phyloP scores from a whole-genome alignment of 2,113 vertebrate species.

The Balaenoptera acutorostrata region DNA sequence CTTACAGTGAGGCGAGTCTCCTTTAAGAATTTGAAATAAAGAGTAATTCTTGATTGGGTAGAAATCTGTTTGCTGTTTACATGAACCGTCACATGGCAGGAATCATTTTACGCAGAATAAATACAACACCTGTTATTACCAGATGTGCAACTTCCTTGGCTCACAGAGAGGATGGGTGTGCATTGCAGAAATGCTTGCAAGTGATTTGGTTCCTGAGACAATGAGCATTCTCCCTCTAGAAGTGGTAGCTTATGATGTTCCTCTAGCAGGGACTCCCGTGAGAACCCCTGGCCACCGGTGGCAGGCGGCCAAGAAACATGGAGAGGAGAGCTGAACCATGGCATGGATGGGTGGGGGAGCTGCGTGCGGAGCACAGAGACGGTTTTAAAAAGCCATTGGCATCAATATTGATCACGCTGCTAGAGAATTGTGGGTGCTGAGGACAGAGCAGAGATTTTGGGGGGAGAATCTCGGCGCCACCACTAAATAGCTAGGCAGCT shows the following conservation, averaged over 20 bases:
- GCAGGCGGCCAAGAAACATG: not conserved
- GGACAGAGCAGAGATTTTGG: not conserved
- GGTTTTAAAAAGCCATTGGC: not conserved
- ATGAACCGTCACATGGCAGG: not conserved
- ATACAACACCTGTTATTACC: not conserved
- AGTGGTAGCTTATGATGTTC: not conserved
- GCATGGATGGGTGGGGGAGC: not conserved
- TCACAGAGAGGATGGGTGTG: not conserved
- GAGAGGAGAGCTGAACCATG: not conserved
- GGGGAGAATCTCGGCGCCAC: not conserved
- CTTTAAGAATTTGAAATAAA: constrained; percentile 60
- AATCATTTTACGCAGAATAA: constrained; percentile 45
- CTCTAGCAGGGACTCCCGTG: not conserved
- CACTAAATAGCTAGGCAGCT: not conserved
- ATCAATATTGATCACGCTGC: not conserved
- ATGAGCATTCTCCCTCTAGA: not conserved
- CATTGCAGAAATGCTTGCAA: not conserved
- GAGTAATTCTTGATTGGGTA: constrained; percentile 1
- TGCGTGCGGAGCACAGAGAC: not conserved
- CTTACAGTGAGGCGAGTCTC: not conserved
- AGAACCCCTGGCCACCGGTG: not conserved
- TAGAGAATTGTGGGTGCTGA: not conserved
- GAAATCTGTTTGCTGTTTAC: constrained; percentile 6
- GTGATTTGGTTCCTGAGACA: constrained; percentile 30
- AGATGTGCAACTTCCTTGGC: constrained; percentile 37